Base-by-base conservation (phyloP, 2,888 invertebrate species). In the Eumerus sabulonum region DNA sequence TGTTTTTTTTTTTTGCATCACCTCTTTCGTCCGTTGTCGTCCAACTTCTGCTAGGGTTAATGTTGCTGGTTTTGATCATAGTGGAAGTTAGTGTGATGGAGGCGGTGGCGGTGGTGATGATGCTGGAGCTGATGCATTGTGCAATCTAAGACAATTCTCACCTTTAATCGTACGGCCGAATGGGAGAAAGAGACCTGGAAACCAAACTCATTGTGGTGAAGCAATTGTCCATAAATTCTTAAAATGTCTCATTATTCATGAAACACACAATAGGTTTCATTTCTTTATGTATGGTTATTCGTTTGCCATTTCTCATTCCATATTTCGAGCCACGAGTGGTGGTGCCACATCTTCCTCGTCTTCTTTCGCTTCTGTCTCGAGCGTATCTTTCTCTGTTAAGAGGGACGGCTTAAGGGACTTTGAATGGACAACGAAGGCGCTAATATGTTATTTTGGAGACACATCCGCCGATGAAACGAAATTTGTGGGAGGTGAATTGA, bases 201-300 rank as follows among this genome's bases (percentile, higher is more conserved):
- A 79, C 74, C 79, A 64, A 79, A 83, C 83, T 82, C 82, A 85
- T 84, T 87, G 87, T 84, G 87, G 87, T 87, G 85, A 86, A 86
- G 86, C 87, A 85, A 86, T 84, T 86, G 86, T 86, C 86, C 87
- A 86, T 88, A 88, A 88, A 88, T 88, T 86, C 85, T 85, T 85
- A 84, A 87, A 88, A 87, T 86, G 87, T 88, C 87, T 87, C 87
- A 88, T 88, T 88, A 88, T 88, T 88, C 88, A 88, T 86, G 85
- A 85, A 83, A 84, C 87, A 85, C 84, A 87, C 86, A 87, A 87
- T 86, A 85, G 86, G 68, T 79, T 79, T 79, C 79, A 79, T 79
- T 79, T 79, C 79, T 79, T 79, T 79, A 79, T 79, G 79, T 74
- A 79, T 74, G 74, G 79, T 64, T 73, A 64, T 64, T 79, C 42